A percentile compares a stretch with the other conserved stretches of the same genome.
phyloP scores from a whole-genome alignment of 2,113 vertebrate species.

The Setophaga coronata region DNA sequence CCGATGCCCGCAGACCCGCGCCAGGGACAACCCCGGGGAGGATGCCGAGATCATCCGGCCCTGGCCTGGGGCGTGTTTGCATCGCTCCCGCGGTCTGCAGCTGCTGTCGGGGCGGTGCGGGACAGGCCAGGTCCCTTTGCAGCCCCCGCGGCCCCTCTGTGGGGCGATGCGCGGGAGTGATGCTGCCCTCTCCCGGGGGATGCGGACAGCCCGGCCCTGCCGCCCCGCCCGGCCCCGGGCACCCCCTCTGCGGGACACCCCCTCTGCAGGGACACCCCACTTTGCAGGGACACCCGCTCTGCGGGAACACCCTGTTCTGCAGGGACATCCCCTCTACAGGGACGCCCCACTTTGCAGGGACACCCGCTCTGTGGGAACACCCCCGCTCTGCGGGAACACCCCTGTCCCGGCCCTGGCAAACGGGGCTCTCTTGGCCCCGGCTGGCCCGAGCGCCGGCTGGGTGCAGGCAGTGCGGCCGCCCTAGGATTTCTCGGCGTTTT shows the following conservation, averaged over 20 bases:
- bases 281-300: too few relatives aligned
- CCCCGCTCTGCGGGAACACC: background rate
- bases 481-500: background rate
- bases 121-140: background rate
- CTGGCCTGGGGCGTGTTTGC: background rate
- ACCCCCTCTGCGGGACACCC: rapidly evolving
- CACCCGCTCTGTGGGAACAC: too few relatives aligned
- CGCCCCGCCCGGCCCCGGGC: background rate
- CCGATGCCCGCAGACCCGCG: background rate
- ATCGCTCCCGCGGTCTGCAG: background rate
- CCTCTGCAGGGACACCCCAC: rapidly evolving
- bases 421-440: rapidly evolving
- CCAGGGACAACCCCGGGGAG: background rate
- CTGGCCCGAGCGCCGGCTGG: background rate
- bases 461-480: too few relatives aligned
- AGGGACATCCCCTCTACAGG: rapidly evolving
- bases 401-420: background rate
- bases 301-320: background rate
- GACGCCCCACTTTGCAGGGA: background rate
- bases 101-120: background rate
- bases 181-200: conserved; percentile 61
- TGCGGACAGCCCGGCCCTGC: background rate
- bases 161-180: background rate
- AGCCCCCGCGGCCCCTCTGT: background rate
- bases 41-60: background rate